Percentiles rank a stretch among this genome's conserved stretches.
phyloP scores from a whole-genome alignment of 92 coral and sea anemone genomes.

The Porites divaricata region DNA sequence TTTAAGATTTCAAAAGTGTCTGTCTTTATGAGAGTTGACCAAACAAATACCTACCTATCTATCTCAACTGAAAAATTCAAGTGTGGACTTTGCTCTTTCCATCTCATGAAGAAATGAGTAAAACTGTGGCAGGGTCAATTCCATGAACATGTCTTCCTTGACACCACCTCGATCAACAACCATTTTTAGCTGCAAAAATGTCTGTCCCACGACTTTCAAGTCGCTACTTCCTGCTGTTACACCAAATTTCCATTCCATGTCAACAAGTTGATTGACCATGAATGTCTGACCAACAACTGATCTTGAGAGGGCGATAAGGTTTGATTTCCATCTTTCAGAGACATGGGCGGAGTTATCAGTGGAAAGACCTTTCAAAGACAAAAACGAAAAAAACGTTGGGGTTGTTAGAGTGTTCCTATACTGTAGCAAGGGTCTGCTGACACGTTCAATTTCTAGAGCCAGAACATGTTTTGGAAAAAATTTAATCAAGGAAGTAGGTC shows the following conservation, averaged over 20 bases:
- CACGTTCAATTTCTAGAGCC: too few relatives aligned
- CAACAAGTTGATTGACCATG: constrained; percentile 93
- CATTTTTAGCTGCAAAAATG: constrained; percentile 96
- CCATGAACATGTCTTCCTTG: constrained; percentile 94
- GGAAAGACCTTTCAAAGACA: constrained; percentile 69
- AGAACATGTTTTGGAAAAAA: too few relatives aligned
- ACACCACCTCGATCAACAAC: constrained; percentile 89
- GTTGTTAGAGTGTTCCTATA: background rate
- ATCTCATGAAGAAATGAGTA: constrained; percentile 97
- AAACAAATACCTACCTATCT: background rate
- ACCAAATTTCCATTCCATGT: constrained; percentile 99
- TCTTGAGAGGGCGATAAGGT: constrained; percentile 91
- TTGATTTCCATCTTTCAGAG: constrained; percentile 89
- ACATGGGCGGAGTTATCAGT: constrained; percentile 80
- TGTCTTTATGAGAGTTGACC: too few relatives aligned
- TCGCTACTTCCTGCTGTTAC: constrained; percentile 99
- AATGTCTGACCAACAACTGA: constrained; percentile 97
- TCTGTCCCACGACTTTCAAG: constrained; percentile 94
- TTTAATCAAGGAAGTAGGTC: too few relatives aligned
- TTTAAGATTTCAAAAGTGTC: too few relatives aligned
- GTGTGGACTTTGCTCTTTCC: constrained; percentile 96
- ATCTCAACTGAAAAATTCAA: constrained; percentile 89
- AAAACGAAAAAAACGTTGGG: background rate
- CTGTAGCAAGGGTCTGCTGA: too few relatives aligned
- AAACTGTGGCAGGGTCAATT: constrained; percentile 97